These are phyloP conservation scores for Ladona fulva DNA, from an alignment of 1,140 invertebrate genomes.

Conservation along the genomic window DNA sequence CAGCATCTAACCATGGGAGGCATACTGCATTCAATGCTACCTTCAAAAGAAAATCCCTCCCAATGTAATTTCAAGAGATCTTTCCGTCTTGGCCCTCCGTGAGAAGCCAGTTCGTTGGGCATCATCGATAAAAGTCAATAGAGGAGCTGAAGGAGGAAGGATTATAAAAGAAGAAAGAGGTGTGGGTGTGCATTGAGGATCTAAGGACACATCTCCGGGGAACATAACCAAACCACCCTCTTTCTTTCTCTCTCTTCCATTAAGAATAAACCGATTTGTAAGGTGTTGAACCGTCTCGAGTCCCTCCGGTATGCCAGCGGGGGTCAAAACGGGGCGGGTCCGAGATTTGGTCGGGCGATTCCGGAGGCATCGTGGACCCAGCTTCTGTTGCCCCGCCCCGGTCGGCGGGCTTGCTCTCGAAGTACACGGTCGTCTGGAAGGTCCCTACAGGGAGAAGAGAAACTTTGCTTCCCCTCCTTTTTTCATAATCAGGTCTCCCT, in stretches of 20 bases:
- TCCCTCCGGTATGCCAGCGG: not conserved
- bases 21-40: not conserved
- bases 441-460: not conserved
- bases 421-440: not conserved
- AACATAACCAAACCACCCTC: not conserved
- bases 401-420: not conserved
- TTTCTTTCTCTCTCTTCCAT: not conserved
- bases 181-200: not conserved
- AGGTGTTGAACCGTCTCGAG: slow-evolving; percentile 2
- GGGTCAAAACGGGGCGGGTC: slow-evolving; percentile 4
- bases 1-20: not conserved
- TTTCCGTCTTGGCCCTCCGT: not conserved
- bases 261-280: slow-evolving; percentile 10
- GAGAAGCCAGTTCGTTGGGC: not conserved
- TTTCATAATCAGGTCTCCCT: not conserved
- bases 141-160: not conserved
- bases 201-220: not conserved
- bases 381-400: not conserved
- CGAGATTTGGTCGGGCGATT: not conserved
- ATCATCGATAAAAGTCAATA: slow-evolving; percentile 3
- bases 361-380: not conserved
- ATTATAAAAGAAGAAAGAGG: not conserved
- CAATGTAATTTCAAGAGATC: not conserved
- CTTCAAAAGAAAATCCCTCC: not conserved
- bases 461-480: not conserved